Evolutionary conservation across 2,888 invertebrate genomes (phyloP).

Genomic region (Orthosia gothica): DNA sequence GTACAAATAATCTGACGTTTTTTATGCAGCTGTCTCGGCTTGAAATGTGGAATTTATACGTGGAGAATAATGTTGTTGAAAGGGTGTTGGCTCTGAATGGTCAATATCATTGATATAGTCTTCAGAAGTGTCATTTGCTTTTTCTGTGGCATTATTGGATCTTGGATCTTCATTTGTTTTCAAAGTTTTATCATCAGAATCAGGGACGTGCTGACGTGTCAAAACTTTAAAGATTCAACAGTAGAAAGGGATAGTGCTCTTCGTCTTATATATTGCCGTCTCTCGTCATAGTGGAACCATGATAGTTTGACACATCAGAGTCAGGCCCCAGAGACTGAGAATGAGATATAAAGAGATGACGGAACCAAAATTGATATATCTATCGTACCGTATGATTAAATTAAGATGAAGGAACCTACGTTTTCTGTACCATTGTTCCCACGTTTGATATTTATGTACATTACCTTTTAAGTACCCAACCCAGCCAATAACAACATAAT

Average conservation of each 20-base stretch:
- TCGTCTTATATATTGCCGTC: no score
- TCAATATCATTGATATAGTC: slow-evolving; percentile 28
- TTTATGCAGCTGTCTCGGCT: slow-evolving; percentile 68
- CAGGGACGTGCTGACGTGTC: no score
- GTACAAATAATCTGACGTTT: slow-evolving; percentile 68
- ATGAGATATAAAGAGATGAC: neutral
- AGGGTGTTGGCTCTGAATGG: slow-evolving; percentile 44
- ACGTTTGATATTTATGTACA: slow-evolving; percentile 13
- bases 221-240: no score
- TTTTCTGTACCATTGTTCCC: slow-evolving; percentile 6
- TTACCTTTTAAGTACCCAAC: slow-evolving; percentile 28
- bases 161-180: neutral
- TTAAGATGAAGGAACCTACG: neutral
- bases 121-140: slow-evolving; percentile 10
- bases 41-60: slow-evolving; percentile 58
- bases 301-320: no score
- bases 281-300: no score
- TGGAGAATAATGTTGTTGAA: slow-evolving; percentile 42
- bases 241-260: no score
- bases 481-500: slow-evolving; percentile 49
- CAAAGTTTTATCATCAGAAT: neutral
- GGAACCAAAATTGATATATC: neutral
- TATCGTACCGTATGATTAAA: neutral
- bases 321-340: no score
- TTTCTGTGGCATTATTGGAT: neutral